These are phyloP conservation scores for Pristionchus pacificus DNA, from an alignment of 1,140 invertebrate genomes.

Conservation along the genomic window DNA sequence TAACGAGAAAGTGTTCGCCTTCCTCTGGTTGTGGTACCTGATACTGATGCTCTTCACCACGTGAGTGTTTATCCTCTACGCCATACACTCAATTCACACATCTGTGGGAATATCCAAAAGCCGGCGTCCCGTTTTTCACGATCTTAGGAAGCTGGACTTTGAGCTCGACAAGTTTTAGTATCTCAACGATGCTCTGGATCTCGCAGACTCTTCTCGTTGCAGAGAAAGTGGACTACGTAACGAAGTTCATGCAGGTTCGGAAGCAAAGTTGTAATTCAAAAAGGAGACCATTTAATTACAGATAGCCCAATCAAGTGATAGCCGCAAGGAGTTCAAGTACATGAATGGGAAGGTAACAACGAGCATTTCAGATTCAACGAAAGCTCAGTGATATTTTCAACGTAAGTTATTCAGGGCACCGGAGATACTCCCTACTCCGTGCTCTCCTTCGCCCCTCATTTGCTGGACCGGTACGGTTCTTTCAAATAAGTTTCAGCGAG, in stretches of 20 bases:
- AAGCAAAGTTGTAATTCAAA: too few relatives aligned
- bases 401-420: too few relatives aligned
- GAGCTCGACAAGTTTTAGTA: conserved; percentile 28
- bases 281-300: too few relatives aligned
- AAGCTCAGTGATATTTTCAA: conserved; percentile 17
- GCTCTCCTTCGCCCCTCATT: conserved; percentile 36
- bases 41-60: conserved; percentile 51
- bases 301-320: conserved; percentile 47
- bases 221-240: conserved; percentile 52
- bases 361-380: conserved; percentile 15
- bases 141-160: conserved; percentile 8
- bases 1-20: conserved; percentile 57
- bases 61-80: conserved; percentile 40
- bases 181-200: conserved; percentile 53
- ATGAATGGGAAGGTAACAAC: conserved; percentile 6
- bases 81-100: too few relatives aligned
- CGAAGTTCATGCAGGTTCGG: conserved; percentile 53
- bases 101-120: too few relatives aligned
- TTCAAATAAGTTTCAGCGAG: too few relatives aligned
- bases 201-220: conserved; percentile 41
- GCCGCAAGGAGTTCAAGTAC: conserved; percentile 27
- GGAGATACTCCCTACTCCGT: conserved; percentile 15
- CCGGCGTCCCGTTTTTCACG: conserved; percentile 19
- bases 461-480: conserved; percentile 57
- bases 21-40: conserved; percentile 56